Conservation (phyloP, 2,797 vertebrate genomes). For the Rhinatrema bivittatum region DNA sequence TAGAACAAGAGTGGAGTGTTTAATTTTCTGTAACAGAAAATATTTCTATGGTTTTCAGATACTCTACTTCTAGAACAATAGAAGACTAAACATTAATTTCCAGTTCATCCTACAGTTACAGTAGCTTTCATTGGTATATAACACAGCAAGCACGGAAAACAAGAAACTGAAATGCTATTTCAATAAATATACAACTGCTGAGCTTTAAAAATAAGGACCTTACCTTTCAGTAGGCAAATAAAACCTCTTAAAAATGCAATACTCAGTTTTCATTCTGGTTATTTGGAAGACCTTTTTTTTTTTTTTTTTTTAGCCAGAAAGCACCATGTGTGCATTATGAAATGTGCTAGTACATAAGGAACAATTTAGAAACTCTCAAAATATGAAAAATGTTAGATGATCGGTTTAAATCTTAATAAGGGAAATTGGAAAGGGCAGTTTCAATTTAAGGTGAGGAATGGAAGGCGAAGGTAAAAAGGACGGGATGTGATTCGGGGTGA, state of each 20-base stretch:
- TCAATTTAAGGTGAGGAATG: too few relatives aligned
- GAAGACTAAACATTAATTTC: too few relatives aligned
- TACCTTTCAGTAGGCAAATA: constrained; percentile 49
- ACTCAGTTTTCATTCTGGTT: constrained; percentile 47
- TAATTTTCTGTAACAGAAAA: constrained; percentile 28
- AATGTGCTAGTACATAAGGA: too few relatives aligned
- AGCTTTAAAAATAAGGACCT: constrained; percentile 32
- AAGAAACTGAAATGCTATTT: constrained; percentile 19
- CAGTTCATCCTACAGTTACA: constrained; percentile 40
- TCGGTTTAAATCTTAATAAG: too few relatives aligned
- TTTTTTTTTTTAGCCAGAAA: constrained; percentile 6
- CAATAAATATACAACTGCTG: constrained; percentile 28
- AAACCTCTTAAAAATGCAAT: constrained; percentile 64
- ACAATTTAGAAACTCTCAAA: too few relatives aligned
- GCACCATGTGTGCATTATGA: constrained; percentile 2
- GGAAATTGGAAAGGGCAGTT: too few relatives aligned
- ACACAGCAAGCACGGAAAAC: constrained; percentile 29
- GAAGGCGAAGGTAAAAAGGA: too few relatives aligned
- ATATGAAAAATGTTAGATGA: too few relatives aligned
- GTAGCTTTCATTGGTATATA: constrained; percentile 32
- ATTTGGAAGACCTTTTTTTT: constrained; percentile 21
- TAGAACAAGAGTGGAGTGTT: constrained; percentile 41
- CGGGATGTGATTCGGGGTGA: too few relatives aligned
- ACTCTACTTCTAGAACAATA: too few relatives aligned
- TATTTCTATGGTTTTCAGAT: constrained; percentile 26